phyloP scores from a whole-genome alignment of 2,888 invertebrate species.

The Blastobasis lacticolella region DNA sequence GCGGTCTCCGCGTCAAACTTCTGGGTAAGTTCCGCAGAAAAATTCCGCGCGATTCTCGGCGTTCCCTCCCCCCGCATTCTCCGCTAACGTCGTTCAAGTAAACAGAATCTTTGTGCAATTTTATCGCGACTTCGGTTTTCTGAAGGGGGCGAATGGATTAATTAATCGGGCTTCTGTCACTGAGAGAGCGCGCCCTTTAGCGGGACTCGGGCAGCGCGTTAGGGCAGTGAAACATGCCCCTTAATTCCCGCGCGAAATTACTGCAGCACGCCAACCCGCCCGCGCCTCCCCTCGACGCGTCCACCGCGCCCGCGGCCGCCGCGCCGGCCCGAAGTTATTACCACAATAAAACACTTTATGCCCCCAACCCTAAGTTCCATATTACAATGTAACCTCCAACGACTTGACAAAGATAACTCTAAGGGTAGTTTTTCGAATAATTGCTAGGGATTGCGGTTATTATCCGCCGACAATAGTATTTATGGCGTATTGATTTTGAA shows the following conservation, averaged over 20 bases:
- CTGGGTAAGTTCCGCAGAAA: too few species aligned
- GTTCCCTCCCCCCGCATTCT: too few species aligned
- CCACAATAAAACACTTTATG: slow-evolving; percentile 26
- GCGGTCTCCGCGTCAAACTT: too few species aligned
- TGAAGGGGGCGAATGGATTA: slow-evolving; percentile 55
- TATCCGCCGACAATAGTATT: slow-evolving; percentile 43
- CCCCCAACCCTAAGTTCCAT: slow-evolving; percentile 18
- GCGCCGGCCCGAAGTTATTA: neutral
- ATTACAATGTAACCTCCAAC: slow-evolving; percentile 17
- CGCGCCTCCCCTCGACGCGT: neutral
- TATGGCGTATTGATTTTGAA: neutral
- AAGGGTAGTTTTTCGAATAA: slow-evolving; percentile 60
- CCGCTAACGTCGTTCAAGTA: slow-evolving; percentile 38
- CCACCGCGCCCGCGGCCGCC: too few species aligned
- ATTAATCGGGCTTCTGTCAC: slow-evolving; percentile 65
- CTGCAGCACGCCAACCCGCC: slow-evolving; percentile 2
- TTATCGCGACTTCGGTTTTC: slow-evolving; percentile 35
- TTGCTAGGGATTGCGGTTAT: slow-evolving; percentile 57
- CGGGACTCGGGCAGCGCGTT: neutral
- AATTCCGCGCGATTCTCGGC: too few species aligned
- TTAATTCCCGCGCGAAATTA: slow-evolving; percentile 34
- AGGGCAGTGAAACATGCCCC: slow-evolving; percentile 38
- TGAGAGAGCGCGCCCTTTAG: neutral
- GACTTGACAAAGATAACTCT: slow-evolving; percentile 21
- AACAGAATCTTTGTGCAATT: slow-evolving; percentile 36